These are phyloP conservation scores for Mactromeris polynyma DNA, from an alignment of 2,888 invertebrate genomes.

Conservation along the genomic window DNA sequence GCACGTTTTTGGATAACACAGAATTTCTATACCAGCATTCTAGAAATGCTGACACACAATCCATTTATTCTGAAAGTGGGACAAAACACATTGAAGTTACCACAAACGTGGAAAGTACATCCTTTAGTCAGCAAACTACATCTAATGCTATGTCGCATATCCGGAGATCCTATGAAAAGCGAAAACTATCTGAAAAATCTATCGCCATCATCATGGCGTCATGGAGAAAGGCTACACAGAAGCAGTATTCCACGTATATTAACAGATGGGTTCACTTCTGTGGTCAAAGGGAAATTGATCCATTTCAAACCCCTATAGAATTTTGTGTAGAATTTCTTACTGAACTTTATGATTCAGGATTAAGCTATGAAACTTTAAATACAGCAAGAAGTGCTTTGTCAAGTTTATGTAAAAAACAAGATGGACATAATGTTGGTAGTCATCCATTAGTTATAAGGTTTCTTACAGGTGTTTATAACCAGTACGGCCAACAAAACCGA, in stretches of 20 bases:
- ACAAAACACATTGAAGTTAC: not conserved
- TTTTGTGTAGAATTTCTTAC: conserved; percentile 31
- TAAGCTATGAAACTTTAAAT: conserved; percentile 37
- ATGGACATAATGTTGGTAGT: no score
- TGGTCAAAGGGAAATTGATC: conserved; percentile 15
- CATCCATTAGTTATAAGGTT: no score
- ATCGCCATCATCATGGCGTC: conserved; percentile 45
- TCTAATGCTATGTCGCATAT: conserved; percentile 49
- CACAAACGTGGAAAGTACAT: not conserved
- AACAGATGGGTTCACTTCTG: conserved; percentile 29
- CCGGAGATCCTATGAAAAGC: conserved; percentile 36
- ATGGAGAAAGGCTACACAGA: conserved; percentile 42
- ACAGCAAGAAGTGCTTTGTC: conserved; percentile 35
- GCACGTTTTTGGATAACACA: conserved; percentile 54
- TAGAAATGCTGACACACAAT: conserved; percentile 28
- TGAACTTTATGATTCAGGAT: not conserved
- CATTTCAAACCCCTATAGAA: conserved; percentile 1
- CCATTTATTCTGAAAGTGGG: conserved; percentile 36
- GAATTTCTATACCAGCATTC: conserved; percentile 31
- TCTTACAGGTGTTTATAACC: no score
- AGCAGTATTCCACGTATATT: conserved; percentile 31
- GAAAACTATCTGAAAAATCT: conserved; percentile 35
- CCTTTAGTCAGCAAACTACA: conserved; percentile 29
- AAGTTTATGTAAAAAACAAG: no score
- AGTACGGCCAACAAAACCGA: no score